Evolutionary conservation across 2,797 vertebrate genomes (phyloP), one percentile per base, ranked within the genome.

Genomic region (Pangasius macronema): DNA sequence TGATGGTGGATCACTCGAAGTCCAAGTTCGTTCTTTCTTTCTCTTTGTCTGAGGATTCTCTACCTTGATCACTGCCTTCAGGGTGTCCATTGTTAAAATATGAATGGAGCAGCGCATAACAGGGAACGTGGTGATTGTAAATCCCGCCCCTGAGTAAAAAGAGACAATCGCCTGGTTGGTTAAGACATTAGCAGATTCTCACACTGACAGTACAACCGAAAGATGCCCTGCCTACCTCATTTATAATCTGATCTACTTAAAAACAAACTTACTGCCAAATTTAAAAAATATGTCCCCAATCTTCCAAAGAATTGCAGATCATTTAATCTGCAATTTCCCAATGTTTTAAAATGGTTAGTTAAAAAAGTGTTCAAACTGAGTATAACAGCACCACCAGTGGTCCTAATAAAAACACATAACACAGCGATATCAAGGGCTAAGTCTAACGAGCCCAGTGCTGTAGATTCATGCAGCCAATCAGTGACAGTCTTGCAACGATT

Each of bases 1-100:
- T 46, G 42, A 33, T 91, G 91, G 92, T 91, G 92, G 92, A 92
- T 93, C 90, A 93, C 93, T 92, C 82, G 91, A 87, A 42, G 36
- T 18, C 51, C 39, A 1, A 46, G 59, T 82, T 27, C 3, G 27
- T 9, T 87, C 91, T 91, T 77, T 93, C 90, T 91, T 87, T 92
- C 53, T 20, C 39, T 24, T 46, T 57, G 33, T 70, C 33, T 57
- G 22, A 68, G 24, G 42, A 13, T 3, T 63, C 49, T 73, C 13
- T 7, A 61, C 61, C 75, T 53, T 16, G 30, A 83, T 90, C 49
- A 51, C 39, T 82, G 77, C 20, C 87, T 85, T n/a, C 82, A 84
- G 73, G 51, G 89, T 91, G 91, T 85, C 92, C 92, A 82, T 91
- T 91, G 24, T 18, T 42, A n/a, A 49, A 46, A n/a, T 65, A 30